phyloP scores from a whole-genome alignment of 2,113 vertebrate genomes.

The Paracanthobrama guichenoti region DNA sequence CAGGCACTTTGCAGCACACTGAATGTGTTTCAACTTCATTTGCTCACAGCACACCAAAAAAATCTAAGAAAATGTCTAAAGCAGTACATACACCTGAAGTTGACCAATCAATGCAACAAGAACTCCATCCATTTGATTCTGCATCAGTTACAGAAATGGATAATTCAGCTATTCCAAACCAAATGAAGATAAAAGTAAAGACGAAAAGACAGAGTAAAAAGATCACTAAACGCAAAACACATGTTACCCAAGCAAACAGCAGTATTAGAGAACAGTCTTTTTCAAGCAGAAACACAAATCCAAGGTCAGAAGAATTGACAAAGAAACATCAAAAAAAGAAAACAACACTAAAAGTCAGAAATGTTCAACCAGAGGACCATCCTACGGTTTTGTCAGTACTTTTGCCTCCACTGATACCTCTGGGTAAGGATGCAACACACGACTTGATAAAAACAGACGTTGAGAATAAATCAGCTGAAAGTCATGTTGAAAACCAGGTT shows the following conservation, averaged over 20 bases:
- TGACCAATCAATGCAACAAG: conserved; percentile 9
- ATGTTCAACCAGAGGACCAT: background rate
- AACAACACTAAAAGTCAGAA: background rate
- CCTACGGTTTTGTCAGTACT: too few species aligned
- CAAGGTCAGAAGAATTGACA: background rate
- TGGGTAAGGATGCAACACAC: background rate
- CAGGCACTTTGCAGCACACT: background rate
- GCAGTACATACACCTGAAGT: background rate
- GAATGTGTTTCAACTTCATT: background rate
- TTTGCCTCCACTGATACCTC: background rate
- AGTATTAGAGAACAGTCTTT: background rate
- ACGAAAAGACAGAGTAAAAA: background rate
- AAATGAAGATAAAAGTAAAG: background rate
- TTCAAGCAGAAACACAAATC: background rate
- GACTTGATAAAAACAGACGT: background rate
- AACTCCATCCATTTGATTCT: background rate
- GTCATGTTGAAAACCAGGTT: background rate
- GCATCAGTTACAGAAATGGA: background rate
- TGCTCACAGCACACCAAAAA: background rate
- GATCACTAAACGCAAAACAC: background rate
- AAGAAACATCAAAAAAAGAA: background rate
- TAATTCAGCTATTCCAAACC: background rate
- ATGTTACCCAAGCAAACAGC: background rate
- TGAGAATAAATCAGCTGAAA: background rate
- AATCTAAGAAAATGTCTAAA: conserved; percentile 12